These are phyloP conservation scores for Acomys russatus DNA, from an alignment of 2,797 vertebrate genomes.

Conservation along the genomic window DNA sequence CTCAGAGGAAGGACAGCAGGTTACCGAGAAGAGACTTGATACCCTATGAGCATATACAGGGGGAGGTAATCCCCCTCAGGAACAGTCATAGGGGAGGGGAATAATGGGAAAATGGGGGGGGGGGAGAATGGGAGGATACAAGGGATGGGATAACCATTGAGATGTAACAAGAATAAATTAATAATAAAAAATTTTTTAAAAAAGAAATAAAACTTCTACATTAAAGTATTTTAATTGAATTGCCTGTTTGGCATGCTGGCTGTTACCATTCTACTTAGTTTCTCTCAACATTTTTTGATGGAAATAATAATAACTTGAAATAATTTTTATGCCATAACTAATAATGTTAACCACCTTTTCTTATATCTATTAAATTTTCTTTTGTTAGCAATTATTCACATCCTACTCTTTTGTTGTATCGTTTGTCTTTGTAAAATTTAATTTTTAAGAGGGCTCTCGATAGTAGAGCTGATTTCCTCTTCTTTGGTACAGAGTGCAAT, in stretches of 20 bases:
- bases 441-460: conserved; percentile 18
- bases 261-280: conserved; percentile 44
- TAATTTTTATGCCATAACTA: not conserved
- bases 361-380: conserved; percentile 45
- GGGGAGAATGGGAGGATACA: too few relatives aligned
- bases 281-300: conserved; percentile 28
- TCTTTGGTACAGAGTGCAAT: not conserved
- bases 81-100: too few relatives aligned
- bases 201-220: conserved; percentile 31
- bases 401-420: conserved; percentile 8
- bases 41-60: too few relatives aligned
- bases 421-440: conserved; percentile 51
- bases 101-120: too few relatives aligned
- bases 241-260: not conserved
- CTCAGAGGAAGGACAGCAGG: too few relatives aligned
- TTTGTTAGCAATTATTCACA: conserved; percentile 23
- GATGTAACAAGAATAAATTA: too few relatives aligned
- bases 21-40: too few relatives aligned
- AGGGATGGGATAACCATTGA: too few relatives aligned
- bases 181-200: too few relatives aligned
- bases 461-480: conserved; percentile 6
- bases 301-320: not conserved
- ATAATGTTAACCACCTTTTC: conserved; percentile 44
- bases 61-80: too few relatives aligned
- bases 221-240: conserved; percentile 51